These are phyloP conservation scores for Zosterops hypoxanthus DNA, from an alignment of 2,113 vertebrate species.

Conservation along the genomic window DNA sequence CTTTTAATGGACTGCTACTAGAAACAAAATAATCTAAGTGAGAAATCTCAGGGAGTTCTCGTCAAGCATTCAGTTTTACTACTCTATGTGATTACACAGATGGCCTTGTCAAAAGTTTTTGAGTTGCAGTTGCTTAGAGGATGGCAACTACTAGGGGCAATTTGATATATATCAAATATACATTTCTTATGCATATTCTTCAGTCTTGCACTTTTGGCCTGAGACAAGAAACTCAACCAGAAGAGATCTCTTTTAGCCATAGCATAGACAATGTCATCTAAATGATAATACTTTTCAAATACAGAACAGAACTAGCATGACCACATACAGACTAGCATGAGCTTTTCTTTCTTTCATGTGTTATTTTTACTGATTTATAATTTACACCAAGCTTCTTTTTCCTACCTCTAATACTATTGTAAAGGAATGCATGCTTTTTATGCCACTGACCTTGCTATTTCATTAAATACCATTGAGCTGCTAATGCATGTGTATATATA, in stretches of 20 bases:
- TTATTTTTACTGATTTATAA: not conserved
- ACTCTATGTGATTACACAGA: accelerated
- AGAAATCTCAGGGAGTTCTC: not conserved
- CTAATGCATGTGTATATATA: accelerated
- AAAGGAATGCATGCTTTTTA: not conserved
- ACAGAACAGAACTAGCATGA: not conserved
- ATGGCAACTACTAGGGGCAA: accelerated
- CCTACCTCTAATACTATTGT: not conserved
- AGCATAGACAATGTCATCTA: not conserved
- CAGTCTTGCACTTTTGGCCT: not conserved
- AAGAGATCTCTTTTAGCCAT: not conserved
- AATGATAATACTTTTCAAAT: not conserved
- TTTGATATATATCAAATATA: not conserved
- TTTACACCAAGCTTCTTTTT: not conserved
- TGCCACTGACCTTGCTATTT: not conserved
- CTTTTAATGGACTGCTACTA: not conserved
- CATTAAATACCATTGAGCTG: not conserved
- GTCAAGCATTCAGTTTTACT: not conserved
- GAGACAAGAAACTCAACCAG: not conserved
- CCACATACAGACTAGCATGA: too few species aligned
- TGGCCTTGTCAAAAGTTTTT: not conserved
- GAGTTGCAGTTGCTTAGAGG: not conserved
- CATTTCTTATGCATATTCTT: not conserved
- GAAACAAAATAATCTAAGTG: not conserved
- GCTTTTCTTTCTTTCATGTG: not conserved